Evolutionary conservation across 2,113 vertebrate genomes (phyloP), one percentile per base, ranked within the genome.

Genomic region (Neodon shergylaensis): DNA sequence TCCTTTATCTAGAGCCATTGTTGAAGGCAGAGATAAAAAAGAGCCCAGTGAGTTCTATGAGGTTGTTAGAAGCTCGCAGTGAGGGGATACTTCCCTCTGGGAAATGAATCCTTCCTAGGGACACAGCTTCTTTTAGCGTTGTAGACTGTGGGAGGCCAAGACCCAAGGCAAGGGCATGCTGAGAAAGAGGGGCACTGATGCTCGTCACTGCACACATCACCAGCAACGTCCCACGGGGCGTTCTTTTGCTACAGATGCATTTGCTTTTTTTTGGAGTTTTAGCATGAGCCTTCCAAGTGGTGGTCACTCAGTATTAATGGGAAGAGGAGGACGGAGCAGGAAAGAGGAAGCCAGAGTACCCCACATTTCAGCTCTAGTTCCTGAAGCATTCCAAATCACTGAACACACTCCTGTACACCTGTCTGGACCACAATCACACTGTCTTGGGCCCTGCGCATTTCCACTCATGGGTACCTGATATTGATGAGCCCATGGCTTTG

Each of bases 181-280:
- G 42, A 22, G 72, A 39, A 90, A 54, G 72, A 70, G 42, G 4
- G 1, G 2, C 12, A 1, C 33, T 42, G 49, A 36, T 5, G 33
- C 19, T 81, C 1, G 49, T 24, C 31, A 12, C 42, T 16, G 44
- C 63, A 26, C 13, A 8, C 11, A 36, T 42, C 61, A 21, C 7
- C n/a, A 74, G 72, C 19, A 22, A 39, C 39, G 0, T 0, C 0
- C 31, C n/a, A 33, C 0, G 9, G 2, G 54, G 66, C 14, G 21
- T 24, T 5, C 10, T 21, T 44, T 91, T 52, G 58, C 36, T 11
- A 11, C 24, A n/a, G 31, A 89, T 91, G 49, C 9, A 47, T 65
- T 44, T 88, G 65, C 39, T 93, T 16, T 36, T 36, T 12, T 65
- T 73, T 11, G n/a, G 17, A 2, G 21, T 87, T 52, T 76, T 70